These are phyloP conservation scores for Proterorhinus semilunaris DNA, from an alignment of 2,113 vertebrate species.

Conservation along the genomic window DNA sequence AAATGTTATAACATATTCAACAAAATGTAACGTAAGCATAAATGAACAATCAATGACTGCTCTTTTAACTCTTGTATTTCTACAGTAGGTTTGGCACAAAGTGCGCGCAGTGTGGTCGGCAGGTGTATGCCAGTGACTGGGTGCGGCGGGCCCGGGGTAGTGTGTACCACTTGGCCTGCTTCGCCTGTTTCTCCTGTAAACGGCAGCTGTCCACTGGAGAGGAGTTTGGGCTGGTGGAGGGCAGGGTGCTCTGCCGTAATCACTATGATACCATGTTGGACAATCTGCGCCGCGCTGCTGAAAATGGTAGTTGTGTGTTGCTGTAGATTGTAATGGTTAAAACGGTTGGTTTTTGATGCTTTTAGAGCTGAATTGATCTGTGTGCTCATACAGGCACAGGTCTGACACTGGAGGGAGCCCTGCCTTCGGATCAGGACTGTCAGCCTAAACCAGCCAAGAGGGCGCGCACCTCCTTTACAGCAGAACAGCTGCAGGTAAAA, in stretches of 20 bases:
- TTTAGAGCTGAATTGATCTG: not conserved
- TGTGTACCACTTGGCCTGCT: slow-evolving; percentile 93
- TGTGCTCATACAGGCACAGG: slow-evolving; percentile 78
- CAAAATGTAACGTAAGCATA: not conserved
- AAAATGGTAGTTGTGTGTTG: slow-evolving; percentile 79
- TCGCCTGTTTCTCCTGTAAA: slow-evolving; percentile 95
- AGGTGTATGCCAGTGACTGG: slow-evolving; percentile 96
- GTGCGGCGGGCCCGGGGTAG: slow-evolving; percentile 89
- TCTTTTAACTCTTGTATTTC: slow-evolving; percentile 7
- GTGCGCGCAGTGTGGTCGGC: slow-evolving; percentile 88
- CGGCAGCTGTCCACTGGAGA: slow-evolving; percentile 93
- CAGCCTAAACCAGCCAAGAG: slow-evolving; percentile 93
- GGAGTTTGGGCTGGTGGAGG: slow-evolving; percentile 93
- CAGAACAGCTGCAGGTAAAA: slow-evolving; percentile 89
- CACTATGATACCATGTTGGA: slow-evolving; percentile 97
- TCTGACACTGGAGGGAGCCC: slow-evolving; percentile 87
- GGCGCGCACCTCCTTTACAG: slow-evolving; percentile 91
- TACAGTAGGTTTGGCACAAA: slow-evolving; percentile 92
- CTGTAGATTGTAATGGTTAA: not conserved
- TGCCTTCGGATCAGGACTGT: slow-evolving; percentile 92
- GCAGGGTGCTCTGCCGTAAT: slow-evolving; percentile 91
- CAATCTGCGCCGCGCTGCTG: slow-evolving; percentile 88
- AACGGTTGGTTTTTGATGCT: not conserved
- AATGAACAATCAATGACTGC: not conserved
- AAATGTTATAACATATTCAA: no score